Conservation (phyloP, 1,140 invertebrate species). For the Eulimnadia texana region DNA sequence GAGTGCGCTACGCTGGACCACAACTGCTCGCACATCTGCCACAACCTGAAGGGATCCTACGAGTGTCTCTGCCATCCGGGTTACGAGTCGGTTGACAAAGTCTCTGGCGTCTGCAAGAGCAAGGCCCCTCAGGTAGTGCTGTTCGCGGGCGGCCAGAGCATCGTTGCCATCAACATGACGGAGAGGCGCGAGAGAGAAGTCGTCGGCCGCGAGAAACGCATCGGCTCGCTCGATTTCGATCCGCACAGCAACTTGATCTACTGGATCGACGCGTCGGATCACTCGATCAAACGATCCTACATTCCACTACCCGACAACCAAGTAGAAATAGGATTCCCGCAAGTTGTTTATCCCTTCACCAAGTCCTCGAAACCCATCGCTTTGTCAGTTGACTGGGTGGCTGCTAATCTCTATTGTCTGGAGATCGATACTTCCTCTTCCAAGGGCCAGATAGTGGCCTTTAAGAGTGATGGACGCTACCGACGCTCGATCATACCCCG, state of each 20-base stretch:
- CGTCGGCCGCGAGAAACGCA: slow-evolving; percentile 63
- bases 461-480: slow-evolving; percentile 79
- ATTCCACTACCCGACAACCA: slow-evolving; percentile 51
- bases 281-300: slow-evolving; percentile 77
- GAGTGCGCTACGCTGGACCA: slow-evolving; percentile 71
- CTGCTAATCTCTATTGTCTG: slow-evolving; percentile 86
- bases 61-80: slow-evolving; percentile 72
- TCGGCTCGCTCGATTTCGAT: slow-evolving; percentile 75
- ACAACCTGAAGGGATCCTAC: slow-evolving; percentile 81
- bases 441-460: slow-evolving; percentile 52
- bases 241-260: slow-evolving; percentile 66
- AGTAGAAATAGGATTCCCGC: slow-evolving; percentile 59
- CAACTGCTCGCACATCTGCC: slow-evolving; percentile 81
- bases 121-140: slow-evolving; percentile 8
- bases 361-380: slow-evolving; percentile 64
- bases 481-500: slow-evolving; percentile 48
- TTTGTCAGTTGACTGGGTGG: slow-evolving; percentile 80
- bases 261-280: slow-evolving; percentile 84
- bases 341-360: slow-evolving; percentile 49
- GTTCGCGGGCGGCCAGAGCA: slow-evolving; percentile 25
- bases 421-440: slow-evolving; percentile 61
- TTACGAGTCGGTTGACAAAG: slow-evolving; percentile 54
- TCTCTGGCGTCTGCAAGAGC: slow-evolving; percentile 67
- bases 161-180: slow-evolving; percentile 21
- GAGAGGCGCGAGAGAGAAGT: slow-evolving; percentile 38